A percentile compares a stretch with the other conserved stretches of the same genome.
Conservation (phyloP, 2,113 vertebrate species). For the Atlantisia rogersi region DNA sequence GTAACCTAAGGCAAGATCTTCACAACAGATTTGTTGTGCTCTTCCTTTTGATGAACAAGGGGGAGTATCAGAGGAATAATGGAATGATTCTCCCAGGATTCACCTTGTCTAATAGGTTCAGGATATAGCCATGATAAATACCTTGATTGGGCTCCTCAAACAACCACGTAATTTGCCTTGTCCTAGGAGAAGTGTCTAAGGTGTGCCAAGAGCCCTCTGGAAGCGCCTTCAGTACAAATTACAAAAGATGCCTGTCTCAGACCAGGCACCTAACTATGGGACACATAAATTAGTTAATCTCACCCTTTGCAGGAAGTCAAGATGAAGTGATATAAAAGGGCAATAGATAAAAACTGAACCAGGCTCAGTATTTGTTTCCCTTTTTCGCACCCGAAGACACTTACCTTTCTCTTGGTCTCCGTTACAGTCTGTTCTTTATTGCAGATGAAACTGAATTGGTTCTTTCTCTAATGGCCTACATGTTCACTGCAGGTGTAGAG, state of each 20-base stretch:
- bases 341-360: not conserved
- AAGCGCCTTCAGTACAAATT: not conserved
- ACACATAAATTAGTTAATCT: not conserved
- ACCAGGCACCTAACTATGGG: not conserved
- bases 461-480: conserved; percentile 63
- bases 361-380: not conserved
- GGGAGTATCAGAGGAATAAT: not conserved
- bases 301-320: not conserved
- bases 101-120: not conserved
- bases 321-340: not conserved
- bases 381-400: not conserved
- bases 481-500: conserved; percentile 82
- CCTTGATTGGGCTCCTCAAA: not conserved
- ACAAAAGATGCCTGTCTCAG: not conserved
- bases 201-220: not conserved
- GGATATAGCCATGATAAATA: not conserved
- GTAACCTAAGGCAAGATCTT: not conserved
- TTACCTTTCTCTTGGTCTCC: not conserved
- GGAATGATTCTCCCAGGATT: not conserved
- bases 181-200: not conserved
- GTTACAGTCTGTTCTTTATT: conserved; percentile 32
- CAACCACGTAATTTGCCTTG: not conserved
- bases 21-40: not conserved
- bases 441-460: conserved; percentile 18
- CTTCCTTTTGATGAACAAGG: not conserved